A percentile compares a stretch with the other conserved stretches of the same genome.
Evolutionary conservation across 1,140 invertebrate species (phyloP).

Genomic region (Danaus plexippus): DNA sequence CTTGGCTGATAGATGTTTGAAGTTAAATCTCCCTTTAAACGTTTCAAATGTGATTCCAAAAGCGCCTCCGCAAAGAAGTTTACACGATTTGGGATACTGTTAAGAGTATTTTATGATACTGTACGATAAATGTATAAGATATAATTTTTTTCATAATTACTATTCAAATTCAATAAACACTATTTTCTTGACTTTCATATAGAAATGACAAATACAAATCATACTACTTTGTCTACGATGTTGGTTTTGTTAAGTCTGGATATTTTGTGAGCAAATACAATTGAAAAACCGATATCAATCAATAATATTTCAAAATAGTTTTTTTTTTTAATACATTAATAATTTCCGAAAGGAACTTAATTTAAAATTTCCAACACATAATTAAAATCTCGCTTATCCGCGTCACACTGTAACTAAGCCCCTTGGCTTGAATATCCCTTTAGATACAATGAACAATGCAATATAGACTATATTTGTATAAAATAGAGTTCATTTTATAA

Average conservation of each 20-base stretch:
- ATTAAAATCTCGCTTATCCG: slow-evolving; percentile 62
- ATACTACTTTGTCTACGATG: no score
- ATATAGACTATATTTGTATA: slow-evolving; percentile 13
- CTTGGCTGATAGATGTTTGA: slow-evolving; percentile 53
- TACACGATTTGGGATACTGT: slow-evolving; percentile 10
- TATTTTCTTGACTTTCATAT: no score
- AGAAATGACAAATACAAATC: no score
- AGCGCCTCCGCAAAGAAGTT: slow-evolving; percentile 43
- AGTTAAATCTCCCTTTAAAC: slow-evolving; percentile 65
- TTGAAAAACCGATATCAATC: no score
- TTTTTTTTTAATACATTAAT: not conserved
- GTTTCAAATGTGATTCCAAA: slow-evolving; percentile 55
- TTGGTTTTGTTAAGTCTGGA: no score
- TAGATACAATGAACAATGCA: slow-evolving; percentile 8
- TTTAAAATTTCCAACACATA: slow-evolving; percentile 45
- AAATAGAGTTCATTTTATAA: slow-evolving; percentile 25
- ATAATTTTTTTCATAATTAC: no score
- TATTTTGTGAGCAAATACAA: no score
- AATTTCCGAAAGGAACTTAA: slow-evolving; percentile 11
- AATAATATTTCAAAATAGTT: no score
- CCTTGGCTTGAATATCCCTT: slow-evolving; percentile 42
- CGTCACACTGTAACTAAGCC: slow-evolving; percentile 54
- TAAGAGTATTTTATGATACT: no score
- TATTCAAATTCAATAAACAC: no score
- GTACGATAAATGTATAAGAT: no score